Evolutionary conservation across 2,888 invertebrate species (phyloP).

Genomic region (Drosophila koepferae): DNA sequence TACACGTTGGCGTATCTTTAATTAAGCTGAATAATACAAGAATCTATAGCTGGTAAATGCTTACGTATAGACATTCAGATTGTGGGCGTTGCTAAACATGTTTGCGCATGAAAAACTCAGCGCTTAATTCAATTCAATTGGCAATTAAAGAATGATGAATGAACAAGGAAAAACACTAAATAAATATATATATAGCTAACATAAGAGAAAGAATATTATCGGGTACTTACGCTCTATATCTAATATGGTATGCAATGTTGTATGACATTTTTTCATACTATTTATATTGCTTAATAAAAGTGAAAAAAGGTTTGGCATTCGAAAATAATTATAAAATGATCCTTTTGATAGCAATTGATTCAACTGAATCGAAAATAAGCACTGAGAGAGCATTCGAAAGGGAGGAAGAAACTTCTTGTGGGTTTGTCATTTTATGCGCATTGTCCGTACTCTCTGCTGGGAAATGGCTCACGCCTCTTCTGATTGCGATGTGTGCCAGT

Average conservation of each 20-base stretch:
- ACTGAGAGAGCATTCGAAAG: neutral
- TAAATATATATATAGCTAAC: too few species aligned
- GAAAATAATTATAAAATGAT: too few species aligned
- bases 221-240: neutral
- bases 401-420: slow-evolving; percentile 9
- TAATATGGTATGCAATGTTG: neutral
- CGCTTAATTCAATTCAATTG: neutral
- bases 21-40: slow-evolving; percentile 53
- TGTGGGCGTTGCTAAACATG: slow-evolving; percentile 22
- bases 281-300: too few species aligned
- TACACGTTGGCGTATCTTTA: slow-evolving; percentile 40
- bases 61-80: neutral
- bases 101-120: neutral
- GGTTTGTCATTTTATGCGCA: slow-evolving; percentile 22
- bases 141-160: too few species aligned
- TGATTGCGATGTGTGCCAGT: slow-evolving; percentile 59
- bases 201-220: neutral
- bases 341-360: too few species aligned
- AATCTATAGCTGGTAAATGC: slow-evolving; percentile 11
- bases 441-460: slow-evolving; percentile 40
- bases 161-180: too few species aligned
- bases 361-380: neutral
- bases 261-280: too few species aligned
- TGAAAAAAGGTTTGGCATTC: too few species aligned
- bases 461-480: slow-evolving; percentile 43